Conservation (phyloP, 2,888 invertebrate genomes). For the Hydropsyche betteni region DNA sequence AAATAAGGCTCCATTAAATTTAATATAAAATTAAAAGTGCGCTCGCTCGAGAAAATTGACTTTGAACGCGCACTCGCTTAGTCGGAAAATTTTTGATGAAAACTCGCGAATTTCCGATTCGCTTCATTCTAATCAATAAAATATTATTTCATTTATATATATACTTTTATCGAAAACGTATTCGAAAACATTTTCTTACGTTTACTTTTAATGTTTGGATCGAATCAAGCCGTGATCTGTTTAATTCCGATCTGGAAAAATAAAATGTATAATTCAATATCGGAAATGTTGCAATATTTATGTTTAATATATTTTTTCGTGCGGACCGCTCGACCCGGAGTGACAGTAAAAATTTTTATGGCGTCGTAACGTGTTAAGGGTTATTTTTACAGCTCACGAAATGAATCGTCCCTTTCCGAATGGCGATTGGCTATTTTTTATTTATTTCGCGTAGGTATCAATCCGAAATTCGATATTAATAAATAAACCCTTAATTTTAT, state of each 20-base stretch:
- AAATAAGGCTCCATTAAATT: constrained; percentile 25
- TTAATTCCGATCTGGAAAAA: background rate
- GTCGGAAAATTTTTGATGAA: constrained; percentile 26
- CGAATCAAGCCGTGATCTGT: background rate
- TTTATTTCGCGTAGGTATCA: constrained; percentile 2
- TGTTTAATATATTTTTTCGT: too few species aligned
- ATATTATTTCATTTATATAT: background rate
- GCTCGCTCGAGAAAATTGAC: constrained; percentile 29
- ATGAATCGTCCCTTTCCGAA: constrained; percentile 10
- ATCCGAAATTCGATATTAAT: too few species aligned
- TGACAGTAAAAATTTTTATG: constrained; percentile 20
- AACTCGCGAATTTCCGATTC: background rate
- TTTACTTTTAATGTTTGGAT: background rate
- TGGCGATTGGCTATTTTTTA: constrained; percentile 18
- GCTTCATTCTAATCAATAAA: too few species aligned
- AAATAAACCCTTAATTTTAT: too few species aligned
- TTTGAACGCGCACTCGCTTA: constrained; percentile 6
- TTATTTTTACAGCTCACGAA: constrained; percentile 26
- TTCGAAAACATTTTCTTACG: background rate
- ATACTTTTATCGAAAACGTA: too few species aligned
- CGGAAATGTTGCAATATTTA: too few species aligned
- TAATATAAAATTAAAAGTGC: constrained; percentile 31
- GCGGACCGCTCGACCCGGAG: background rate
- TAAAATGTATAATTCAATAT: too few species aligned
- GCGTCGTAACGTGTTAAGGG: constrained; percentile 30